Evolutionary conservation across 2,888 invertebrate species (phyloP), one percentile per base, ranked within the genome.

Genomic region (Andricus quercusramuli): DNA sequence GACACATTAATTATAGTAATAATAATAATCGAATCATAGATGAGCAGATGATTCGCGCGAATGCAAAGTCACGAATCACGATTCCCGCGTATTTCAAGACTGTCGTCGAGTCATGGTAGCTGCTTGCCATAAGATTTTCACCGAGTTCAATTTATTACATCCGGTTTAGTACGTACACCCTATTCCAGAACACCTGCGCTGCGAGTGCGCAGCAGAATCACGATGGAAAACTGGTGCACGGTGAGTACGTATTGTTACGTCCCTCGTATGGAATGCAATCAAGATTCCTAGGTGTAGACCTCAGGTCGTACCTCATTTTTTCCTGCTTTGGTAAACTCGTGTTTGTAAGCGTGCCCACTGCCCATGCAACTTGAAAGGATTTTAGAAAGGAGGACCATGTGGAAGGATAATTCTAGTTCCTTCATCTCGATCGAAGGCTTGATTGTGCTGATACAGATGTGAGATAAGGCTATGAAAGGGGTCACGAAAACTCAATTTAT

Each of bases 1-100:
- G 25, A 25, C 1, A 25, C 25, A 25, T 25, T 25, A 25, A 25
- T 25, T 25, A n/a, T 9, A n/a, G 11, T 62, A 62, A 62, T 29
- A 17, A 8, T 17, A 37, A 66, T 4, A n/a, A 44, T 67, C 11
- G 22, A 44, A 67, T 37, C 11, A 22, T 9, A n/a, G 41, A 41
- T 32, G 76, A 51, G 47, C 17, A 9, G 29, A 15, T 56, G 76
- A 37, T 76, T 76, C 77, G 81, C 79, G 80, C 79, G 82, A 68
- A 82, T 82, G 84, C 83, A 85, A 86, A 86, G 81, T 86, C 81
- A 83, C 84, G 83, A 84, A 85, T 85, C 82, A 84, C 85, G 86
- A 84, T 83, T 82, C 76, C 47, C 32, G 56, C 29, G 15, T 78
- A 78, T 44, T 78, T 51, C 1, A n/a, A 64, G 44, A 76, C 76